Evolutionary conservation across 2,888 invertebrate species (phyloP).

Genomic region (Melanostoma scalare): DNA sequence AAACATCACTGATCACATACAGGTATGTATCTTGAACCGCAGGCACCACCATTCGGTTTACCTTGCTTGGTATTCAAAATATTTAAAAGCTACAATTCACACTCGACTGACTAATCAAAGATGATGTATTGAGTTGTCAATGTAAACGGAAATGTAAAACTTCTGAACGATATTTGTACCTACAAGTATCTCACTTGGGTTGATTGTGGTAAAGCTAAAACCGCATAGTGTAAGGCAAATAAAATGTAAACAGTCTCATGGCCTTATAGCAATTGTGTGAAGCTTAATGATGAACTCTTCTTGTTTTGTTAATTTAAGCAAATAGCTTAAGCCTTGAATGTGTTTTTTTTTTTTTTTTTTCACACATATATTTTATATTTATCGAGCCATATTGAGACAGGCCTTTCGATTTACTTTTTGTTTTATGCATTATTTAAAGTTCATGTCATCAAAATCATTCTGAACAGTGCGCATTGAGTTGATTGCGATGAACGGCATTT

Average conservation of each 20-base stretch:
- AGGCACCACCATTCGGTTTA: conserved; percentile 16
- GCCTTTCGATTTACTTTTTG: no score
- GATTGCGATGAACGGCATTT: background rate
- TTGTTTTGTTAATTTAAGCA: no score
- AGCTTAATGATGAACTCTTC: no score
- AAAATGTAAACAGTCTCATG: background rate
- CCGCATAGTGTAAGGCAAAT: background rate
- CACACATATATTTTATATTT: no score
- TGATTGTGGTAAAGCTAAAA: conserved; percentile 7
- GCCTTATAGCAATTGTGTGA: background rate
- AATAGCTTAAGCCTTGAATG: no score
- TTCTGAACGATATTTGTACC: conserved; percentile 8
- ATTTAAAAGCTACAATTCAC: conserved; percentile 13
- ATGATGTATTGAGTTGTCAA: conserved; percentile 47
- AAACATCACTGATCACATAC: no score
- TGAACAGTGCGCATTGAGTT: background rate
- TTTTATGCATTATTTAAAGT: background rate
- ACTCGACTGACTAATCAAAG: conserved; percentile 30
- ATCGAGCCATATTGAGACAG: no score
- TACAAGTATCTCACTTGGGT: background rate
- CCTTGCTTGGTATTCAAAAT: conserved; percentile 47
- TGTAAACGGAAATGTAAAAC: conserved; percentile 36
- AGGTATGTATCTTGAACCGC: conserved; percentile 23
- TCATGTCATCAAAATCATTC: background rate
- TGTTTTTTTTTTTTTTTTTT: no score